Base-by-base conservation (phyloP, 1,140 invertebrate species). In the Kradibia gibbosae region DNA sequence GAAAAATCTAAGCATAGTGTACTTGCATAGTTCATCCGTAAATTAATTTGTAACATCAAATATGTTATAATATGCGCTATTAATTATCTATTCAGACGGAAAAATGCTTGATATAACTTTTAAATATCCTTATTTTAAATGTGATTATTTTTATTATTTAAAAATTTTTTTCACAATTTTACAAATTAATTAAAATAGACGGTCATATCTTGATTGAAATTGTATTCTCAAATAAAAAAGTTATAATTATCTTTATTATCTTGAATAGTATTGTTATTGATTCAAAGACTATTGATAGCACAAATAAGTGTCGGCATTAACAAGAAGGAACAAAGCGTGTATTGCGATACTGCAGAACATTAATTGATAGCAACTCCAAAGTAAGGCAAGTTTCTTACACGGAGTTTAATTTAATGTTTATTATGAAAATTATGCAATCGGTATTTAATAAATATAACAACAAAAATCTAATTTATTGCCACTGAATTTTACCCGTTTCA, bases 11-110 rank as follows among this genome's bases (percentile, higher is more conserved):
- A 78, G 60, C 39, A 7, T 13, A 50, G 36, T 70, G 60, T n/a
- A 57, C 75, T 81, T 75, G 57, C 67, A 75, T 75, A 75, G 67
- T 75, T n/a, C n/a, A n/a, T n/a, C 67, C 28, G 79, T 48, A 28
- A 42, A 55, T 55, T 81, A 72, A 81, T 81, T 75, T 81, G 75
- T 55, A 45, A 75, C 42, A 57, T 50, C 4, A 20, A 65, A 50
- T 39, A 55, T 65, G 71, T 75, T 53, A 55, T 48, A 67, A 76
- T 70, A n/a, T 45, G 25, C 60, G 28, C 57, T 53, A 76, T 70
- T 67, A 62, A 28, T 76, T 76, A 81, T 74, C 62, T 31, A 34
- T 34, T 39, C 3, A 3, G 39, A 60, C 31, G 0, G 31, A 78
- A 67, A 67, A 53, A 22, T 53, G 22, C 36, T 55, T 28, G 10